A percentile compares a stretch with the other conserved stretches of the same genome.
Conservation (phyloP, 1,140 invertebrate species). For the Notospermus geniculatus region DNA sequence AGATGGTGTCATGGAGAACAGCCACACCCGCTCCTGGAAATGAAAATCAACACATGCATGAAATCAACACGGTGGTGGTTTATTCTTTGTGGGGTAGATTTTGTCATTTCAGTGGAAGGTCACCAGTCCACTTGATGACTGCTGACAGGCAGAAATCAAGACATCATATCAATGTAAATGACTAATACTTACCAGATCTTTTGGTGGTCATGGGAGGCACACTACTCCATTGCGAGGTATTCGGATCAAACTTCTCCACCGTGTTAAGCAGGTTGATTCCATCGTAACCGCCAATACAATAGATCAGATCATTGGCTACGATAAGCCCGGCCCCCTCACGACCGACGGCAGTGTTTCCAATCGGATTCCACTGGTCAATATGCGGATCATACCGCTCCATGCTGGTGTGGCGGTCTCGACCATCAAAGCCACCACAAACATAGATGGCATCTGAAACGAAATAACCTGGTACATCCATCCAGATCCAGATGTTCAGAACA, state of each 20-base stretch:
- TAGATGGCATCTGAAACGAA: constrained; percentile 13
- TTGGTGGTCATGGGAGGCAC: constrained; percentile 19
- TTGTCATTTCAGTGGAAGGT: no score
- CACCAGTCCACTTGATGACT: no score
- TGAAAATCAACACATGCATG: no score
- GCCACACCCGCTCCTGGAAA: constrained; percentile 59
- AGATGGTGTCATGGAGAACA: constrained; percentile 67
- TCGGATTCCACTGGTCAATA: constrained; percentile 17
- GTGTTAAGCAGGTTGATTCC: constrained; percentile 79
- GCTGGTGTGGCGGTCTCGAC: constrained; percentile 13
- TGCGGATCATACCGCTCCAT: constrained; percentile 17
- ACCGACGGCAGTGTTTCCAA: constrained; percentile 8
- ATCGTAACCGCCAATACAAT: constrained; percentile 74
- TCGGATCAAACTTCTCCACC: constrained; percentile 79
- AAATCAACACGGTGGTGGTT: no score
- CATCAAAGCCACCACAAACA: constrained; percentile 20
- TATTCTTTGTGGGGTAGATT: no score
- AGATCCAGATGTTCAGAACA: no score
- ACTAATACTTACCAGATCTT: constrained; percentile 66
- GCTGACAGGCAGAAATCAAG: no score
- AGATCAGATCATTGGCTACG: constrained; percentile 45
- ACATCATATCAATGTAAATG: no score
- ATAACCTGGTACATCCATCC: no score
- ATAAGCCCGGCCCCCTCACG: constrained; percentile 71
- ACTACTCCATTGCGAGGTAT: constrained; percentile 75